These are phyloP conservation scores for Erythrocercus mccallii DNA, from an alignment of 2,113 vertebrate species.

Conservation along the genomic window DNA sequence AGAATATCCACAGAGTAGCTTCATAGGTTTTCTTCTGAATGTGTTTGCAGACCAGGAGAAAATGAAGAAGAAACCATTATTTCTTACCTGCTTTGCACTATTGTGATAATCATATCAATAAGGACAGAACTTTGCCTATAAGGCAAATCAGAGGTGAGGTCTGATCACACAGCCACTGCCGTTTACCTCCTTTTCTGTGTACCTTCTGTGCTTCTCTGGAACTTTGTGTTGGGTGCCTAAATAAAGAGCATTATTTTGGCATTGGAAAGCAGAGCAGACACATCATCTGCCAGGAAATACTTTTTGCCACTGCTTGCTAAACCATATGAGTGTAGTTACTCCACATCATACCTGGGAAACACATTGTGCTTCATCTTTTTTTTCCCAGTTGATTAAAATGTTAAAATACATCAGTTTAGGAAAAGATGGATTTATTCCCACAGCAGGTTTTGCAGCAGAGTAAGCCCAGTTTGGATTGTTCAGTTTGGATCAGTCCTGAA, in stretches of 20 bases:
- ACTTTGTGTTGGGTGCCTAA: neutral
- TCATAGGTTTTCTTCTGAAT: neutral
- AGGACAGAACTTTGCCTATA: neutral
- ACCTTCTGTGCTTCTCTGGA: neutral
- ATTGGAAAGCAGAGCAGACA: neutral
- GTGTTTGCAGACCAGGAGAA: neutral
- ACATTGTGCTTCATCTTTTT: fast-evolving
- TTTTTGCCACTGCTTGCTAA: neutral
- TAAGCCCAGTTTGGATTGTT: neutral
- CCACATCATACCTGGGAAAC: neutral
- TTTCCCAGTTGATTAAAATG: neutral
- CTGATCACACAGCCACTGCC: neutral
- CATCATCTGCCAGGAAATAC: too few relatives aligned
- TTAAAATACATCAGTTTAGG: neutral
- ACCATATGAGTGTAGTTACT: neutral
- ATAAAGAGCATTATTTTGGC: neutral
- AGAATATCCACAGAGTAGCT: neutral
- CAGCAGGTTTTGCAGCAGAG: neutral
- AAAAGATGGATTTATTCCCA: neutral
- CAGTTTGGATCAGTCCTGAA: neutral
- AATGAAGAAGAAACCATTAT: neutral
- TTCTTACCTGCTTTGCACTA: neutral
- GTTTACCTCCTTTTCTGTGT: neutral
- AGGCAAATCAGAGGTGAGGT: neutral
- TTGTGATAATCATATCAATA: neutral